Conservation (phyloP, 2,888 invertebrate species). For the Ischnura elegans region DNA sequence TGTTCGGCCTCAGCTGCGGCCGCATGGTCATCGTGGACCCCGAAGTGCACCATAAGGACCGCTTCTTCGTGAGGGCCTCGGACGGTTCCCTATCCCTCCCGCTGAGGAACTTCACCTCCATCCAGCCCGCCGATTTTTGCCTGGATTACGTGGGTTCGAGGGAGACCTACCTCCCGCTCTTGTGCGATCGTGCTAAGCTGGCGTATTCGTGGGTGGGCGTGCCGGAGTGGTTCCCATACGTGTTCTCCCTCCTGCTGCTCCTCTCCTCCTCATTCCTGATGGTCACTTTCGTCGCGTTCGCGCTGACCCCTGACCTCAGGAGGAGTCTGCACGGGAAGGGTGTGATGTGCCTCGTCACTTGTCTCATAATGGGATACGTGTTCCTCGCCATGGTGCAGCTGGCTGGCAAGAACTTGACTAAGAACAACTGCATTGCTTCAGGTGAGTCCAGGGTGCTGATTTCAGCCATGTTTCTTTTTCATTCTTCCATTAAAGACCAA, state of each 20-base stretch:
- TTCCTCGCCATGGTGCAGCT: constrained; percentile 70
- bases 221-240: constrained; percentile 28
- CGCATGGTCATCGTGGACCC: not conserved
- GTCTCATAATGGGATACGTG: constrained; percentile 70
- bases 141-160: not conserved
- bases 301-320: constrained; percentile 70
- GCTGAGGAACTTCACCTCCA: not conserved
- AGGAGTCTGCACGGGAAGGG: constrained; percentile 71
- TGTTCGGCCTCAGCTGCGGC: constrained; percentile 24
- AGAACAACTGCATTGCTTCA: constrained; percentile 46
- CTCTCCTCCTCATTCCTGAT: constrained; percentile 71
- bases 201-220: not conserved
- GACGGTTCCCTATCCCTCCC: constrained; percentile 25
- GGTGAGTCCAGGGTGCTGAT: not conserved
- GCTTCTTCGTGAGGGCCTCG: constrained; percentile 33
- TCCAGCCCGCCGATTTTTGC: constrained; percentile 9
- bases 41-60: not conserved
- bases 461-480: too few species aligned
- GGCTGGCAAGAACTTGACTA: not conserved
- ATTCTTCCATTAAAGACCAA: too few species aligned
- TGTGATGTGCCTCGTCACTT: constrained; percentile 71
- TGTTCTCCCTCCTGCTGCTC: constrained; percentile 68
- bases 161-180: not conserved
- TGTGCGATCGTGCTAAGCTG: not conserved
- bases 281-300: constrained; percentile 71